Evolutionary conservation across 1,140 invertebrate genomes (phyloP).

Genomic region (Aphis gossypii): DNA sequence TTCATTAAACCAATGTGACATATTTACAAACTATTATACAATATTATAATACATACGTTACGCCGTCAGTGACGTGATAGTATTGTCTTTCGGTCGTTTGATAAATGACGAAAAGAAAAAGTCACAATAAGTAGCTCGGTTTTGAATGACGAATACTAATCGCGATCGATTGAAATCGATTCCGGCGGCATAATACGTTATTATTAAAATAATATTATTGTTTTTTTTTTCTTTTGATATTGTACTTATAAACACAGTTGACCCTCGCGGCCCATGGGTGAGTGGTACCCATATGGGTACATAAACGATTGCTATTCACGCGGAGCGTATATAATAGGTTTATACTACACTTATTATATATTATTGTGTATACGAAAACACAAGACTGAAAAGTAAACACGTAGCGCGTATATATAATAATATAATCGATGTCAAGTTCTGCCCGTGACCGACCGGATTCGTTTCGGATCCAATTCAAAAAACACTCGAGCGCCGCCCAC

Average conservation of each 20-base stretch:
- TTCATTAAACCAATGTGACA: not conserved
- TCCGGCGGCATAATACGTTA: not conserved
- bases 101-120: not conserved
- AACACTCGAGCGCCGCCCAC: not conserved
- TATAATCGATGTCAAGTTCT: slow-evolving; percentile 18
- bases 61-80: not conserved
- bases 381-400: not conserved
- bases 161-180: not conserved
- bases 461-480: not conserved
- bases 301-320: not conserved
- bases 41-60: not conserved
- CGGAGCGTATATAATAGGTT: not conserved
- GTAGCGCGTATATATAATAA: too few species aligned
- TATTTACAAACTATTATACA: not conserved
- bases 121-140: not conserved
- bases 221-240: too few species aligned
- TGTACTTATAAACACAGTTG: not conserved
- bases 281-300: not conserved
- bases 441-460: slow-evolving; percentile 5
- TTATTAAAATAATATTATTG: too few species aligned
- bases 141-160: not conserved
- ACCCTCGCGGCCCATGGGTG: not conserved
- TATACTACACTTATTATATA: not conserved
- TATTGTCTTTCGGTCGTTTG: not conserved
- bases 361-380: not conserved